Evolutionary conservation across 2,888 invertebrate species (phyloP).

Genomic region (Caenorhabditis sp.): DNA sequence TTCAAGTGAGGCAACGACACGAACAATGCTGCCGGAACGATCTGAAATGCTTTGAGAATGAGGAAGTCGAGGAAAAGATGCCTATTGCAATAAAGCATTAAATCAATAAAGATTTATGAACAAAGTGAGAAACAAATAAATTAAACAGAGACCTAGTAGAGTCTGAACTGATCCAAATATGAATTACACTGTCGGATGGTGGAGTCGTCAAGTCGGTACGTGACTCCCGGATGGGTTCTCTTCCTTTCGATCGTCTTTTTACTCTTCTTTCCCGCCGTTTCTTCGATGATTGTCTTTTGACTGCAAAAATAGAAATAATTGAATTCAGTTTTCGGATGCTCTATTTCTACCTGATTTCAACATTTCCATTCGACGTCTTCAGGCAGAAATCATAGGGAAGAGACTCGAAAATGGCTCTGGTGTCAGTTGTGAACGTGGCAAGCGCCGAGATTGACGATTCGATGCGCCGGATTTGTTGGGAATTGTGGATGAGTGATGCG

Average conservation of each 20-base stretch:
- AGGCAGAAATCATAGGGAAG: constrained; percentile 50
- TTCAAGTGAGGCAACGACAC: constrained; percentile 59
- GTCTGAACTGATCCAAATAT: constrained; percentile 44
- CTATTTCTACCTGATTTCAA: constrained; percentile 26
- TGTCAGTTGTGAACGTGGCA: constrained; percentile 37
- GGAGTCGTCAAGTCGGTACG: constrained; percentile 39
- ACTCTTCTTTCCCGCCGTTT: background rate
- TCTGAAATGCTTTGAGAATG: background rate
- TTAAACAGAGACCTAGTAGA: background rate
- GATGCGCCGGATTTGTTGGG: constrained; percentile 31
- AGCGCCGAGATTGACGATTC: constrained; percentile 38
- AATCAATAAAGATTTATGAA: constrained; percentile 9
- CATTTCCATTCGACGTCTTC: constrained; percentile 30
- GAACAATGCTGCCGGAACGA: constrained; percentile 39
- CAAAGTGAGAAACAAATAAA: constrained; percentile 3
- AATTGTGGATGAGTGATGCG: constrained; percentile 29
- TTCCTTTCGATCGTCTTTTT: constrained; percentile 27
- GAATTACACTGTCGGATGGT: constrained; percentile 40
- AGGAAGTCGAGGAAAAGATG: background rate
- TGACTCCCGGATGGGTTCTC: constrained; percentile 34
- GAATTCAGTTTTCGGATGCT: no score
- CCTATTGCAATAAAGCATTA: no score
- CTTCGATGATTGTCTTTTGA: constrained; percentile 35
- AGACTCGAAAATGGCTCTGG: constrained; percentile 32
- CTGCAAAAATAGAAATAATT: no score